Conservation (phyloP, 2,888 invertebrate genomes). For the Antheraea assamensis region DNA sequence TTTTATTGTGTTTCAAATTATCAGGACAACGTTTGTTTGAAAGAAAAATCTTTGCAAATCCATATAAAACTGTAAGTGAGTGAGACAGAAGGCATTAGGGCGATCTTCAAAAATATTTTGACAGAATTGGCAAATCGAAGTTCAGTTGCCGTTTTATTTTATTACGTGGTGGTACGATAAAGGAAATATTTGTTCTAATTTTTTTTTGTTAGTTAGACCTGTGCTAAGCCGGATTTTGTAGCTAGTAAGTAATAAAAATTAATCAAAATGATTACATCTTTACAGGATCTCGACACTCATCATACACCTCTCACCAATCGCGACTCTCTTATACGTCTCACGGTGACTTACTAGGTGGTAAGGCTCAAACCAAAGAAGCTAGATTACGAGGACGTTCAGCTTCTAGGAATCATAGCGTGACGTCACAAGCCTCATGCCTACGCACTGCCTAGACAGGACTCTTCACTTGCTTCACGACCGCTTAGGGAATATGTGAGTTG, state of each 20-base stretch:
- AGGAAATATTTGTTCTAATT: no score
- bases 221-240: no score
- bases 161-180: not conserved
- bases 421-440: conserved; percentile 82
- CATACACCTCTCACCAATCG: conserved; percentile 97
- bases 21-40: no score
- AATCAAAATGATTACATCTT: not conserved
- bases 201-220: no score
- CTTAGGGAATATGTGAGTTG: conserved; percentile 88
- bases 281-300: conserved; percentile 93
- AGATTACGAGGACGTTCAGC: conserved; percentile 88
- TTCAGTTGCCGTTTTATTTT: no score
- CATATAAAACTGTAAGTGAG: no score
- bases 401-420: conserved; percentile 86
- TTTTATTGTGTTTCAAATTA: no score
- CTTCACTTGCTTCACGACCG: conserved; percentile 83
- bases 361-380: conserved; percentile 92
- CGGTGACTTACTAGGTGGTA: conserved; percentile 92
- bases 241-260: not conserved
- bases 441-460: conserved; percentile 77
- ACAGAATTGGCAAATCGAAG: not conserved
- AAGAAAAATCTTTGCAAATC: no score
- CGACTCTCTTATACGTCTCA: conserved; percentile 97
- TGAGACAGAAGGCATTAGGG: no score
- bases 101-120: no score